Percentiles rank a stretch among this genome's conserved stretches.
phyloP scores from a whole-genome alignment of 2,797 vertebrate species.

The Cygnus olor region DNA sequence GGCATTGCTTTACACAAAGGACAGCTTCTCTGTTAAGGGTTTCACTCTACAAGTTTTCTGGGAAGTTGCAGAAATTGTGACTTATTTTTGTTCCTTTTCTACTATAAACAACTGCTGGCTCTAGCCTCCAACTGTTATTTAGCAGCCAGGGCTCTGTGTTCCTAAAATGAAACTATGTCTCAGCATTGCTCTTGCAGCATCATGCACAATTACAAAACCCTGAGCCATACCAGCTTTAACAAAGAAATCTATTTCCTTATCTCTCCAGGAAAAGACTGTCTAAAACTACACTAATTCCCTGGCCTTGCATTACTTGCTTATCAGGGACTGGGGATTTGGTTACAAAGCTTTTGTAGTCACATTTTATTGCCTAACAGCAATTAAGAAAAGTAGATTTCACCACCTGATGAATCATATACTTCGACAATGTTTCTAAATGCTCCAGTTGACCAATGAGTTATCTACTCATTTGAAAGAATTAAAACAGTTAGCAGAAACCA shows the following conservation, averaged over 20 bases:
- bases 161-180: neutral
- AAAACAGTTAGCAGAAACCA: constrained; percentile 11
- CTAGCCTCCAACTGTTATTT: neutral
- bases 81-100: neutral
- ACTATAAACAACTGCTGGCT: neutral
- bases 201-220: neutral
- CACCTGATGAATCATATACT: neutral
- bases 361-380: constrained; percentile 3
- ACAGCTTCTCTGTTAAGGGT: neutral
- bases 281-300: neutral
- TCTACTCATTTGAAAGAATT: neutral
- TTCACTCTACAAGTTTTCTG: neutral
- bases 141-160: neutral
- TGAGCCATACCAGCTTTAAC: neutral
- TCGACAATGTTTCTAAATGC: neutral
- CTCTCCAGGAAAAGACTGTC: neutral
- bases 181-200: neutral
- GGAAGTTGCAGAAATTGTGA: neutral
- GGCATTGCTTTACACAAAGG: neutral
- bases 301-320: neutral
- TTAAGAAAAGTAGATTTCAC: neutral
- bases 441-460: neutral
- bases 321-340: neutral
- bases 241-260: constrained; percentile 32
- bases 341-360: neutral